Evolutionary conservation across 2,888 invertebrate species (phyloP), one percentile per base, ranked within the genome.

Genomic region (Mythimna loreyi): DNA sequence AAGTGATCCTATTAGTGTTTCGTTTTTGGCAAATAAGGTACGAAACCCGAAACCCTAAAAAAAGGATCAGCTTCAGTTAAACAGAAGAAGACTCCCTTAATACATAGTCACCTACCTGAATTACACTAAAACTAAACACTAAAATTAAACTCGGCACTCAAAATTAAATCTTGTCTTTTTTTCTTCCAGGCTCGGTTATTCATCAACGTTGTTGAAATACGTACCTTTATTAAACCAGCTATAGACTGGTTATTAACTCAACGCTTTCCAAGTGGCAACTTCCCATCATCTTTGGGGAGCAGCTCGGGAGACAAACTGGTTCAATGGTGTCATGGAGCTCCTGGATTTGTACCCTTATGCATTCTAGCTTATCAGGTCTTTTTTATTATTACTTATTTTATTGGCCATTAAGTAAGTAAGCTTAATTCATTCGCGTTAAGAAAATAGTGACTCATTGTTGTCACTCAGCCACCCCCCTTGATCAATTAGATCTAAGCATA

Each of bases 271-370:
- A 97, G 97, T 82, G 97, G 97, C 3, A 98, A 98, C 92, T 98
- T 97, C 89, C 98, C 98, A 1, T 98, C 98, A 0, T 98, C 98
- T 0, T 82, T 97, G 36, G 97, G 97, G 33, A 97, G 96, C 76
- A 93, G 92, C 55, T 93, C 96, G 40, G 93, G 96, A 40, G 99
- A 99, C 90, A 97, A 96, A 91, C 96, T 98, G 75, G 97, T 99
- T 25, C 99, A 99, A 86, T 99, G 99, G 99, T 99, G 99, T 92
- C 99, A 99, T 90, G 99, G 99, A n/a, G 98, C 98, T 28, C 98
- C 99, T 23, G 98, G 98, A 49, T 98, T 98, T 94, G 96, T 98
- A 19, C 97, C 97, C 82, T 92, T 98, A 82, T 98, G 97, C 82
- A 91, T 96, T 77, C 92, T 96, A 80, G 98, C 98, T 52, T 96